Evolutionary conservation across 2,797 vertebrate genomes (phyloP).

Genomic region (Paedocypris micromegethes): DNA sequence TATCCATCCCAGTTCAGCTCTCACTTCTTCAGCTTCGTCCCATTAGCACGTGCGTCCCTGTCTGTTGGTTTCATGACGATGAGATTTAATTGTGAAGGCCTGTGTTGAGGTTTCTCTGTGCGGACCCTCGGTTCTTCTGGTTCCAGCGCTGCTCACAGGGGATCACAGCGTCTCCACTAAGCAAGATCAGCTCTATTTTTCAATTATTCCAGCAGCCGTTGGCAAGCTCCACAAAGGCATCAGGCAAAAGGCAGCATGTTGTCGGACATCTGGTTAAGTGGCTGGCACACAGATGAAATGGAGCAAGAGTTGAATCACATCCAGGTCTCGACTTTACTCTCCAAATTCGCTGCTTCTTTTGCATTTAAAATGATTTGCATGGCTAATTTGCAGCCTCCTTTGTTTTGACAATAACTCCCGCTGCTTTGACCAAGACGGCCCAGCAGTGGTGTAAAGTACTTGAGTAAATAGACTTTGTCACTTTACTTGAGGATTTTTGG

Average conservation of each 20-base stretch:
- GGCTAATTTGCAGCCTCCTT: constrained; percentile 2
- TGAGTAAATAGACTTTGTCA: too few relatives aligned
- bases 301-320: constrained; percentile 51
- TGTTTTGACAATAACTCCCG: constrained; percentile 6
- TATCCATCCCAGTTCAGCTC: constrained; percentile 70
- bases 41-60: not conserved
- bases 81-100: constrained; percentile 7
- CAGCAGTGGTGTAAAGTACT: too few relatives aligned
- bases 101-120: constrained; percentile 19
- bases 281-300: constrained; percentile 54
- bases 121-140: constrained; percentile 37
- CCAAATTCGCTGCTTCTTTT: constrained; percentile 46
- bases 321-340: constrained; percentile 49
- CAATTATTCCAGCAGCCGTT: constrained; percentile 57
- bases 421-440: not conserved
- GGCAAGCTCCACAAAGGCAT: constrained; percentile 58
- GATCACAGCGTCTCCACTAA: constrained; percentile 43
- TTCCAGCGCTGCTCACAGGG: constrained; percentile 41
- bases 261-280: constrained; percentile 56
- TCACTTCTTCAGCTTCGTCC: not conserved
- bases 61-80: not conserved
- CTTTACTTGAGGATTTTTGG: too few relatives aligned
- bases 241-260: constrained; percentile 45
- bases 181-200: constrained; percentile 53
- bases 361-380: constrained; percentile 26